Evolutionary conservation across 2,113 vertebrate species (phyloP), one percentile per base, ranked within the genome.

Genomic region (Trochalopteron elliotii): DNA sequence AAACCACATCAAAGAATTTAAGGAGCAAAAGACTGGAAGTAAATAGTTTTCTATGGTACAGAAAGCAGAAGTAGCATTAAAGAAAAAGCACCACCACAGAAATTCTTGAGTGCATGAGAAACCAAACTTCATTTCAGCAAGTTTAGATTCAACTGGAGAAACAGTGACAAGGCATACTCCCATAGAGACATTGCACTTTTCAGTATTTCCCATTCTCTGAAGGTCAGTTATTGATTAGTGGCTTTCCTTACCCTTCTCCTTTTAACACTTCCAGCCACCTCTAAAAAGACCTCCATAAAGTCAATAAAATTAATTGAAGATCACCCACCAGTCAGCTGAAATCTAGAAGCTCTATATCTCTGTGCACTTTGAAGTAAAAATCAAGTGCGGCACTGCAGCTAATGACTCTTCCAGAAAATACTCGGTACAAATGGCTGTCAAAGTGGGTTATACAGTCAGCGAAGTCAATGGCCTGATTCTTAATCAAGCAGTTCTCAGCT

Each of bases 361-460:
- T 71, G 10, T 2, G 0, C 6, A 71, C 16, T 56, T 82, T 27
- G 27, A 57, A 23, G 31, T 31, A 69, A 86, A 90, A 80, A 60
- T 30, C 22, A 72, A 69, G 5, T 3, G 9, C 69, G 24, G 21
- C 5, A 30, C 8, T 60, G 21, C 30, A 56, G 28, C 6, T 25
- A 33, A n/a, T 40, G 65, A 28, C 28, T 60, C 59, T 64, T 44
- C 20, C 55, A 70, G 44, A 89, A 85, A 63, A 47, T 11, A 71
- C 2, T 56, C 9, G 20, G 27, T 15, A 59, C 10, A 47, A 42
- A 19, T 2, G 11, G 21, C n/a, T 53, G 42, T 37, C 31, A 42
- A 12, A 63, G 18, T 5, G 21, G 13, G 4, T 25, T 37, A 42
- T 21, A 37, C 0, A 2, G 4, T 30, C 28, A 67, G 22, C 8